Evolutionary conservation across 1,140 invertebrate species (phyloP), one percentile per base, ranked within the genome.

Genomic region (Lysiphlebus fabarum): DNA sequence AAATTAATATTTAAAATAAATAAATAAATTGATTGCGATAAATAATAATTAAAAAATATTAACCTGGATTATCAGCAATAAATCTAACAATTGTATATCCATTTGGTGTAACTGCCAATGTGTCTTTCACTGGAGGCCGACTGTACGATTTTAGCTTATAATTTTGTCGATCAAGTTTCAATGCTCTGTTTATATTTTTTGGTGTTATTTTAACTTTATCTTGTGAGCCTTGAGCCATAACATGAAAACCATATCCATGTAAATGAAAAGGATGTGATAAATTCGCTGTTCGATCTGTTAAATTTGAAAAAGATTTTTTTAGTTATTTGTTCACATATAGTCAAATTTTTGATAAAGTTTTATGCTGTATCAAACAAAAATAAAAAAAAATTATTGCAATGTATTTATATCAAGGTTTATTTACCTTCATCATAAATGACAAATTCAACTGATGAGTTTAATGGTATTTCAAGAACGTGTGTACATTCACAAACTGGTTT

Each of bases 231-330:
- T 91, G 85, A 3, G 83, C 87, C 1, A 92, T 82, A 6, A 92
- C 88, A 62, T 88, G 80, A 66, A 92, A 92, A 33, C 85, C 82
- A 72, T 90, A 83, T 2, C 90, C 90, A 66, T 93, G 90, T 47
- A 93, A 72, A 73, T 93, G 90, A 61, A 92, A 89, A 0, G 90
- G 90, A 78, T 93, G 90, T 70, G 87, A 85, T 17, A 87, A 82
- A 36, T 81, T 26, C 1, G 17, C 82, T 77, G 64, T 44, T 49
- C 42, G 26, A 48, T 47, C 62, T 60, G 10, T n/a, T n/a, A n/a
- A n/a, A n/a, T n/a, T n/a, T n/a, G n/a, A n/a, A n/a, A n/a, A n/a
- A n/a, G n/a, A n/a, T n/a, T n/a, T n/a, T n/a, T n/a, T n/a, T n/a
- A n/a, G n/a, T n/a, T n/a, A n/a, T n/a, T n/a, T n/a, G n/a, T n/a